These are phyloP conservation scores for Isichthys henryi DNA, from an alignment of 2,113 vertebrate genomes.

Conservation along the genomic window DNA sequence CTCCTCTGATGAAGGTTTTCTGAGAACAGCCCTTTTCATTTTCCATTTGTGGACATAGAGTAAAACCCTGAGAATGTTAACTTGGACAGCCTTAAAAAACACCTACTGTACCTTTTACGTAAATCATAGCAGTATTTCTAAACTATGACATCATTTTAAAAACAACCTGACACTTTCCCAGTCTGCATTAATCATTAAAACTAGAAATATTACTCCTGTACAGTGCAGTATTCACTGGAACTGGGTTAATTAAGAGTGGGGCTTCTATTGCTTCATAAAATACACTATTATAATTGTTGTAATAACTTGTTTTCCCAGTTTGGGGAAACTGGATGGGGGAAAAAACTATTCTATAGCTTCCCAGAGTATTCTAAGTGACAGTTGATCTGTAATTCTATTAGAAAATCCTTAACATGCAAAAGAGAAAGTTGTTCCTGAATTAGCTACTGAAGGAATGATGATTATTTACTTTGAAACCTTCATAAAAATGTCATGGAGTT, in stretches of 20 bases:
- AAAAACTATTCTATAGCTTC: background rate
- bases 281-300: background rate
- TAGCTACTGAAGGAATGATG: background rate
- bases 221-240: background rate
- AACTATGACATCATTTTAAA: background rate
- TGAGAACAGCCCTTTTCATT: background rate
- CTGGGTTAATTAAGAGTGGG: background rate
- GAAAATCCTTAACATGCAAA: background rate
- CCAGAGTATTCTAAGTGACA: background rate
- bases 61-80: background rate
- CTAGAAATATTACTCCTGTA: background rate
- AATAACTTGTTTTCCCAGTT: background rate
- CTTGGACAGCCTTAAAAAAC: background rate
- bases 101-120: background rate
- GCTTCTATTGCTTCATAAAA: background rate
- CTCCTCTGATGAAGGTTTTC: constrained; percentile 1
- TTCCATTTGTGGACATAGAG: constrained; percentile 5
- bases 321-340: background rate
- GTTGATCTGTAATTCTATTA: background rate
- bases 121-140: background rate
- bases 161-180: background rate
- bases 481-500: background rate
- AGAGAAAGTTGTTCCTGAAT: background rate
- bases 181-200: background rate
- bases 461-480: background rate